Percentiles rank a stretch among this genome's conserved stretches.
These are phyloP conservation scores for Calycopis cecrops DNA, from an alignment of 1,140 invertebrate species.

Conservation along the genomic window DNA sequence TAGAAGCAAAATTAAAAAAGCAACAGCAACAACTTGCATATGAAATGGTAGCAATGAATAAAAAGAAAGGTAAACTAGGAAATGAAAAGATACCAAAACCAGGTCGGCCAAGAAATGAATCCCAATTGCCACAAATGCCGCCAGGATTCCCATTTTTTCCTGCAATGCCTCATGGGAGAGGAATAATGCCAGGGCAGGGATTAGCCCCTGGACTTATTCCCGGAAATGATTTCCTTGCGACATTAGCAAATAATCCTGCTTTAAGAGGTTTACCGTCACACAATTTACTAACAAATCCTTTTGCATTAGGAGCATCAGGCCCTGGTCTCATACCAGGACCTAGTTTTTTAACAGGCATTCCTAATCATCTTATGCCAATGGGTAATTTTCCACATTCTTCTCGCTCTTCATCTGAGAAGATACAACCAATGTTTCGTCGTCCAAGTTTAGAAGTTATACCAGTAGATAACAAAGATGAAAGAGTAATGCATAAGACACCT, in stretches of 20 bases:
- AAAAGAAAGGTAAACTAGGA: slow-evolving; percentile 54
- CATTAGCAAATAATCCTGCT: slow-evolving; percentile 61
- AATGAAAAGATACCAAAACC: slow-evolving; percentile 55
- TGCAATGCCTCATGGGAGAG: slow-evolving; percentile 69
- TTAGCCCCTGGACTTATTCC: slow-evolving; percentile 79
- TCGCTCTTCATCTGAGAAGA: slow-evolving; percentile 67
- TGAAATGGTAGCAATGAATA: slow-evolving; percentile 54
- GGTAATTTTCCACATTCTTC: slow-evolving; percentile 74
- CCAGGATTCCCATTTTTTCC: slow-evolving; percentile 74
- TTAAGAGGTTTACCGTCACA: slow-evolving; percentile 52
- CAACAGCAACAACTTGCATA: slow-evolving; percentile 59
- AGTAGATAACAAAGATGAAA: slow-evolving; percentile 65
- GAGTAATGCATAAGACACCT: slow-evolving; percentile 57
- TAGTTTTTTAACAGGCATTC: slow-evolving; percentile 73
- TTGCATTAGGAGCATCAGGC: slow-evolving; percentile 64
- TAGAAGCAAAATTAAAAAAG: slow-evolving; percentile 69
- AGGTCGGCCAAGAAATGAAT: slow-evolving; percentile 79
- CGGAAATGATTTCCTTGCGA: slow-evolving; percentile 54
- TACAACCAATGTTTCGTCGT: slow-evolving; percentile 64
- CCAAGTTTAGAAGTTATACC: slow-evolving; percentile 73
- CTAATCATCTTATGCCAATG: slow-evolving; percentile 59
- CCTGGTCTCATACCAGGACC: slow-evolving; percentile 61
- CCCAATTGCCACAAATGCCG: slow-evolving; percentile 73
- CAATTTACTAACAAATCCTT: slow-evolving; percentile 65
- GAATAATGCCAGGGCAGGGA: slow-evolving; percentile 77